phyloP scores from a whole-genome alignment of 1,140 invertebrate genomes.

The Papilio helenus region DNA sequence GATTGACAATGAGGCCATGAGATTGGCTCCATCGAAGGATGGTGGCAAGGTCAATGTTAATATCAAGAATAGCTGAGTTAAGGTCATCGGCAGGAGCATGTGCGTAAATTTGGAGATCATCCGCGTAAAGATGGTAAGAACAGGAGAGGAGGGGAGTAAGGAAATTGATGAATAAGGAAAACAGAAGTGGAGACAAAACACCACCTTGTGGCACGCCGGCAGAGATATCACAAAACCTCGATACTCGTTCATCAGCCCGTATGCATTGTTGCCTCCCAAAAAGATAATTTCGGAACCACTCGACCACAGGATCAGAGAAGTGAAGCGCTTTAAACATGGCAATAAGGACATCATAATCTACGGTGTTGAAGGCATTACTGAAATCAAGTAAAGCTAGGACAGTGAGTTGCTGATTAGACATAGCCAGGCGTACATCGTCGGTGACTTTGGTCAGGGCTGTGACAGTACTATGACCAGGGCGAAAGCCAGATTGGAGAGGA shows the following conservation, averaged over 20 bases:
- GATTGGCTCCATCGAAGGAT: neutral
- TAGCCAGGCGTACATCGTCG: neutral
- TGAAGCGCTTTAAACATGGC: no score
- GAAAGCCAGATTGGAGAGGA: slow-evolving; percentile 48
- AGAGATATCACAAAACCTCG: neutral
- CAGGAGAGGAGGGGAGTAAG: neutral
- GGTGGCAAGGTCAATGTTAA: neutral
- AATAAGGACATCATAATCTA: neutral
- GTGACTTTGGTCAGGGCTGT: no score
- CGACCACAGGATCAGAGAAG: no score
- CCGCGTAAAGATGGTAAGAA: neutral
- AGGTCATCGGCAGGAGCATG: neutral
- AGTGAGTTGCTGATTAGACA: slow-evolving; percentile 24
- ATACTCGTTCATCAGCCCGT: neutral
- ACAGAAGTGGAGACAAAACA: neutral
- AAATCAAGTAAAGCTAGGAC: slow-evolving; percentile 22
- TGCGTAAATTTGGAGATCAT: neutral
- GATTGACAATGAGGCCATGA: neutral
- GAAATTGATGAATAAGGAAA: neutral
- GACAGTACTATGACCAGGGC: slow-evolving; percentile 37
- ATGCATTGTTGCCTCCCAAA: neutral
- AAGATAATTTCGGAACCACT: neutral
- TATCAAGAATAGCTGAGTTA: neutral
- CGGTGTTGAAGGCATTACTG: slow-evolving; percentile 3
- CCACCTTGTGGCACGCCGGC: neutral